Conservation (phyloP, 1,140 invertebrate species). For the Neodiprion fabricii region DNA sequence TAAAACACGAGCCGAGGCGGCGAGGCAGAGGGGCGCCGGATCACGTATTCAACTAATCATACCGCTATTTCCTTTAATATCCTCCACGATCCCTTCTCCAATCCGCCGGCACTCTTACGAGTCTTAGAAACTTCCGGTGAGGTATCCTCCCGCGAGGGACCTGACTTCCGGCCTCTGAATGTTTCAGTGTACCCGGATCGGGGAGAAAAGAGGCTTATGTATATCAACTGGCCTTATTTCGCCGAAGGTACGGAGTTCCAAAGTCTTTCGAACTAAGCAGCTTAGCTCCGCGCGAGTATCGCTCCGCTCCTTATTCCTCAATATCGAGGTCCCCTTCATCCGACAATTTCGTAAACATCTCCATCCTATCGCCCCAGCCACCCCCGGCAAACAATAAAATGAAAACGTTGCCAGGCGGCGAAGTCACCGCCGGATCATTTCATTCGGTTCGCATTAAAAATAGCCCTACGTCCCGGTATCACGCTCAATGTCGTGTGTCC, state of each 20-base stretch:
- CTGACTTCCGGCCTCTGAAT: slow-evolving; percentile 52
- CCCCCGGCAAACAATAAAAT: background rate
- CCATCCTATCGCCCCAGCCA: too few relatives aligned
- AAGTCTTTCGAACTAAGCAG: slow-evolving; percentile 15
- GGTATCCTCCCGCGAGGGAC: slow-evolving; percentile 42
- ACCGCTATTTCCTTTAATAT: slow-evolving; percentile 65
- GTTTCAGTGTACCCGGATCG: slow-evolving; percentile 37
- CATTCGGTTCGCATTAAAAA: slow-evolving; percentile 30
- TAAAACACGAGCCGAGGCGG: background rate
- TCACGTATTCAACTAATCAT: slow-evolving; percentile 63
- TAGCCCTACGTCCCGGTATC: slow-evolving; percentile 53
- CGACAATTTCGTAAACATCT: background rate
- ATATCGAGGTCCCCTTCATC: slow-evolving; percentile 7
- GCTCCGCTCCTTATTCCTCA: background rate
- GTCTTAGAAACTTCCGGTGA: slow-evolving; percentile 57
- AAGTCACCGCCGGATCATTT: background rate
- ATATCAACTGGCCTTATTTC: slow-evolving; percentile 9
- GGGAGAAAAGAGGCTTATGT: slow-evolving; percentile 17
- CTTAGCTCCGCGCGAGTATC: slow-evolving; percentile 8
- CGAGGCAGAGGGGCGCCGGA: background rate
- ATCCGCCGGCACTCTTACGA: slow-evolving; percentile 43
- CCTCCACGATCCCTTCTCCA: slow-evolving; percentile 36
- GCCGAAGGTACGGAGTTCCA: slow-evolving; percentile 7
- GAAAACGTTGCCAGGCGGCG: background rate
- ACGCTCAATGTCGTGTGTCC: slow-evolving; percentile 52